Evolutionary conservation across 2,113 vertebrate species (phyloP).

Genomic region (Tringa solitaria): DNA sequence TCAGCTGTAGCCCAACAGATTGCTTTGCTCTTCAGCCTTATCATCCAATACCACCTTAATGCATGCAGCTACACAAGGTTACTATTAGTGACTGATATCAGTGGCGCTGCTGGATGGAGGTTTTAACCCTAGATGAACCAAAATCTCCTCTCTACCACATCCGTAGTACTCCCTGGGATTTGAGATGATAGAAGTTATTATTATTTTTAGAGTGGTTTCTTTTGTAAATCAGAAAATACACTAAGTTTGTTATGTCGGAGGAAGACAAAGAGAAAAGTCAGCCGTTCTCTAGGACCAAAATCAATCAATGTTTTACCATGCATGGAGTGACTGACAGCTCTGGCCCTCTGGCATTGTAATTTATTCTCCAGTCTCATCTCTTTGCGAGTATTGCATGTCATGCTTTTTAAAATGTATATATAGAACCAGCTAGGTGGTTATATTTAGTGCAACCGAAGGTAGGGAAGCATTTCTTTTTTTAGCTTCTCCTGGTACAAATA

Average conservation of each 20-base stretch:
- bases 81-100: constrained; percentile 58
- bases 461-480: constrained; percentile 3
- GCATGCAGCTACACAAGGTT: constrained; percentile 31
- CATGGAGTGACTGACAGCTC: neutral
- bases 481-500: constrained; percentile 18
- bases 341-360: constrained; percentile 19
- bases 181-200: neutral
- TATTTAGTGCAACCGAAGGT: constrained; percentile 2
- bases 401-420: constrained; percentile 18
- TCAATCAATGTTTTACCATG: neutral
- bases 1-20: constrained; percentile 35
- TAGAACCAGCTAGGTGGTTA: neutral
- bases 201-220: neutral
- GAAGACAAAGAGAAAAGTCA: constrained; percentile 36
- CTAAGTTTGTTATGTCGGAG: neutral
- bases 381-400: constrained; percentile 15
- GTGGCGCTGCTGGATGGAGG: neutral
- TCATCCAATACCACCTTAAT: constrained; percentile 58
- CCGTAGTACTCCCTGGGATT: neutral
- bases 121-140: constrained; percentile 15
- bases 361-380: constrained; percentile 38
- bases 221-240: neutral
- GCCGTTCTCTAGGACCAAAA: neutral
- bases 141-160: neutral
- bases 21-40: constrained; percentile 47